Evolutionary conservation across 2,797 vertebrate genomes (phyloP).

Genomic region (Columba guinea): DNA sequence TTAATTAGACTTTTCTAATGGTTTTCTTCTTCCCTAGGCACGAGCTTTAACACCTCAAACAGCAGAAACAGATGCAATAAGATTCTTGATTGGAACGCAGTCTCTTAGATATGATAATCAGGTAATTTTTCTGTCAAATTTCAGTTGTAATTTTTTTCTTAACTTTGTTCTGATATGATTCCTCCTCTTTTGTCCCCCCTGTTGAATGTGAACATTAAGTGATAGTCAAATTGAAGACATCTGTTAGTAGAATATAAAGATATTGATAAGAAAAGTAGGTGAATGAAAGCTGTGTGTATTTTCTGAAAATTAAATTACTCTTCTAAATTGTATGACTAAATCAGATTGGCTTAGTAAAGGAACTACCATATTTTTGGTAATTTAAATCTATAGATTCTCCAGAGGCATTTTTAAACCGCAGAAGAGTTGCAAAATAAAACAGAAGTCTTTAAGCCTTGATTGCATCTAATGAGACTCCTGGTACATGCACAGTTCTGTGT

Average conservation of each 20-base stretch:
- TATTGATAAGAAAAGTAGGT: not conserved
- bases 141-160: not conserved
- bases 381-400: not conserved
- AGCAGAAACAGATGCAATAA: slow-evolving; percentile 95
- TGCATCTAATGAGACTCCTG: not conserved
- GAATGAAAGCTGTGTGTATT: not conserved
- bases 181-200: not conserved
- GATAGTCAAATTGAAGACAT: not conserved
- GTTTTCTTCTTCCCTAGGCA: slow-evolving; percentile 79
- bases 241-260: not conserved
- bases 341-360: not conserved
- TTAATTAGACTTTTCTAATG: slow-evolving; percentile 19
- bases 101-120: slow-evolving; percentile 98
- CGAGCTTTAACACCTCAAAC: slow-evolving; percentile 93
- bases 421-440: not conserved
- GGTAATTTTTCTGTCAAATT: slow-evolving; percentile 79
- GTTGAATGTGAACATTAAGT: not conserved
- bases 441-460: not conserved
- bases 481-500: not conserved
- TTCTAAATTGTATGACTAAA: not conserved
- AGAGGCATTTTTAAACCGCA: not conserved
- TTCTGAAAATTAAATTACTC: not conserved
- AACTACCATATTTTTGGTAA: not conserved
- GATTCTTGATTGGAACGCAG: slow-evolving; percentile 97
- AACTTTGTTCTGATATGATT: not conserved